Percentiles rank a stretch among this genome's conserved stretches.
phyloP scores from a whole-genome alignment of 2,797 vertebrate genomes.

The Tangara arthus region DNA sequence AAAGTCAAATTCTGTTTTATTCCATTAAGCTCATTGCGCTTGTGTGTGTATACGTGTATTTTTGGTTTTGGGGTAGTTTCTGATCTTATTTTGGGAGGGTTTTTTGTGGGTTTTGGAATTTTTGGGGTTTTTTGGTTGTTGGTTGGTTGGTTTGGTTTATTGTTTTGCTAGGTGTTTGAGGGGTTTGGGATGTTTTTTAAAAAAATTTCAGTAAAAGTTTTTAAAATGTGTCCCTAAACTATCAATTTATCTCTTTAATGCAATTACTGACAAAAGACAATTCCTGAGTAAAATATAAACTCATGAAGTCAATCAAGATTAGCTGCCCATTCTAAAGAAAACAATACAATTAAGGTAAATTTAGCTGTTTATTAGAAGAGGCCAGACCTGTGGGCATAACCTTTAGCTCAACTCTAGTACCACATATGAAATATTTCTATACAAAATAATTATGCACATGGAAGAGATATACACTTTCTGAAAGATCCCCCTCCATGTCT shows the following conservation, averaged over 20 bases:
- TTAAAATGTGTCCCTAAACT: neutral
- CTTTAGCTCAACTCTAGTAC: neutral
- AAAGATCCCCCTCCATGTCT: fast-evolving
- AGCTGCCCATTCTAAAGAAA: neutral
- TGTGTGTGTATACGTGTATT: neutral
- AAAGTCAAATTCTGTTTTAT: neutral
- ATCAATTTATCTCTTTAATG: neutral
- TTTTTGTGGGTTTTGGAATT: neutral
- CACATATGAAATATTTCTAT: neutral
- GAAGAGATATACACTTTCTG: neutral
- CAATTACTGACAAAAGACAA: neutral
- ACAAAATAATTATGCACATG: neutral
- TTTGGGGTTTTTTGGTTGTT: fast-evolving
- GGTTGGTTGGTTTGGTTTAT: fast-evolving
- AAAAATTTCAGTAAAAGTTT: neutral
- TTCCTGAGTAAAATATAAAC: neutral
- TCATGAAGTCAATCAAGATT: neutral
- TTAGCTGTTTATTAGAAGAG: neutral
- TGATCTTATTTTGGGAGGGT: neutral
- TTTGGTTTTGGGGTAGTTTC: neutral
- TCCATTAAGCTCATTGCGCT: neutral
- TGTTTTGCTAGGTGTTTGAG: neutral
- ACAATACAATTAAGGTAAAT: neutral
- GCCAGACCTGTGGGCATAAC: neutral
- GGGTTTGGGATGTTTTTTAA: neutral